Evolutionary conservation across 2,888 invertebrate species (phyloP), one percentile per base, ranked within the genome.

Genomic region (Brenthis hecate): DNA sequence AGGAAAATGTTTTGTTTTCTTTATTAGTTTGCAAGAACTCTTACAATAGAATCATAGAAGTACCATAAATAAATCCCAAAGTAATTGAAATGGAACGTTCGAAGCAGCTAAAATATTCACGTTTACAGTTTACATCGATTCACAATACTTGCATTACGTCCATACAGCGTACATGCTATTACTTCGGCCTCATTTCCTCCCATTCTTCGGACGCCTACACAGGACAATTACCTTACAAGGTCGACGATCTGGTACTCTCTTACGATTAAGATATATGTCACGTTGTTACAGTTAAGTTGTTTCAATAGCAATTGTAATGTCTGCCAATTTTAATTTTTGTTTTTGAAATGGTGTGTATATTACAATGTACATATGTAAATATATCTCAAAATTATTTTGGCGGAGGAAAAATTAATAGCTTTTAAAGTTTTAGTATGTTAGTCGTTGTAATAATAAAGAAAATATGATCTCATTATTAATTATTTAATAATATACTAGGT

Each of bases 181-280:
- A 72, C 67, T 70, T 67, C 66, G 72, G 66, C 68, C 67, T 69
- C 74, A 72, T 74, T 77, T 78, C 77, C 77, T 78, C 73, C 71
- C 75, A 77, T 78, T 77, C 77, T 75, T 75, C 68, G 66, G 47
- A 73, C 76, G 73, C 76, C 77, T 73, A 78, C 77, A 66, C 73
- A 75, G 77, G 78, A 77, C 80, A 76, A 74, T 78, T 74, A 78
- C 78, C 81, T 75, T 74, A 57, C 74, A 80, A 81, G 81, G 82
- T 80, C 79, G 76, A 71, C 77, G 81, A 72, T 73, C 74, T 65
- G 68, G 61, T 66, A 61, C 53, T 63, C 64, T 62, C 56, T 69
- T 62, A 50, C 51, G 68, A 66, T 56, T 61, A 55, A 66, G 54
- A 48, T 32, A 67, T 56, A 51, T 56, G 61, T 50, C 13, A 62